Percentiles rank a stretch among this genome's conserved stretches.
These are phyloP conservation scores for Drosophila algonquin DNA, from an alignment of 2,888 invertebrate genomes.

Conservation along the genomic window DNA sequence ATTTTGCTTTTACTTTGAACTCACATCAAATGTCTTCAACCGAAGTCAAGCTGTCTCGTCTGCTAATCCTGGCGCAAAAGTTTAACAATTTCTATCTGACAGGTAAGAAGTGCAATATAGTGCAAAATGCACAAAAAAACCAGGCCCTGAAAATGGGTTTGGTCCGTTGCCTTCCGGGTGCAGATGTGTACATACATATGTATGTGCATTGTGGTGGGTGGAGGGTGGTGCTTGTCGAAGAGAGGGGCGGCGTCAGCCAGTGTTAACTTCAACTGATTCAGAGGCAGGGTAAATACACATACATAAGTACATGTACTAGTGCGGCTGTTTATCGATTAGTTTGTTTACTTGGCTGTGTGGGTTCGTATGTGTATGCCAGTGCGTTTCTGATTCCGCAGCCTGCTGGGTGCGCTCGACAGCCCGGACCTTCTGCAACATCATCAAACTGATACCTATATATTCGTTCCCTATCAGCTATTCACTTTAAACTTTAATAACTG, in stretches of 20 bases:
- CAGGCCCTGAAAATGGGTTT: conserved; percentile 59
- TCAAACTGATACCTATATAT: not conserved
- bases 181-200: conserved; percentile 11
- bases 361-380: conserved; percentile 19
- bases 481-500: not conserved
- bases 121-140: not conserved
- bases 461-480: not conserved
- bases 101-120: conserved; percentile 86
- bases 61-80: conserved; percentile 92
- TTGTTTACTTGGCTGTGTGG: conserved; percentile 51
- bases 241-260: conserved; percentile 37
- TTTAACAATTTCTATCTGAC: conserved; percentile 95
- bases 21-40: conserved; percentile 78
- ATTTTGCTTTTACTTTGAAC: conserved; percentile 37
- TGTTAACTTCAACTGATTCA: conserved; percentile 53
- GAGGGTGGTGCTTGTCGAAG: conserved; percentile 41
- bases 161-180: conserved; percentile 8
- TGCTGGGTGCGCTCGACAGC: conserved; percentile 1
- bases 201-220: conserved; percentile 34
- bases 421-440: not conserved
- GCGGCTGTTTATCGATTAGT: conserved; percentile 62
- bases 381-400: conserved; percentile 45
- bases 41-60: conserved; percentile 86
- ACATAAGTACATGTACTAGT: not conserved
- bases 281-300: conserved; percentile 13